Conservation (phyloP, 2,888 invertebrate species). For the Drosophila kuntzei region DNA sequence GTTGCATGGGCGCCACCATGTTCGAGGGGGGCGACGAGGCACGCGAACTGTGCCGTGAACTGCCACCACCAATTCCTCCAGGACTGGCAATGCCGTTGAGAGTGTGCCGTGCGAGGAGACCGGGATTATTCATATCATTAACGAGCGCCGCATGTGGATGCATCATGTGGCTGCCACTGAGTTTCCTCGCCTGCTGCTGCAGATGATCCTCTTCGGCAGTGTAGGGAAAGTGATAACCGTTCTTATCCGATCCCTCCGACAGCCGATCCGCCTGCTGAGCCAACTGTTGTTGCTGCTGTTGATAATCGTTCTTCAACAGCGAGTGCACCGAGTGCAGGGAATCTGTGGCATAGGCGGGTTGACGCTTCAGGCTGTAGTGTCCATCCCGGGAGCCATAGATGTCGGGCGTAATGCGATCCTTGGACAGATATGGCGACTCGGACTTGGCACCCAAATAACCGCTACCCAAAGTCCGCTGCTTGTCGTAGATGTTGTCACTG, state of each 20-base stretch:
- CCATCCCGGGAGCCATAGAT: slow-evolving; percentile 85
- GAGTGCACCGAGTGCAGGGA: slow-evolving; percentile 85
- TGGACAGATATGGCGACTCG: slow-evolving; percentile 85
- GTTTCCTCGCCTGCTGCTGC: slow-evolving; percentile 82
- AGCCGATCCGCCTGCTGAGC: slow-evolving; percentile 87
- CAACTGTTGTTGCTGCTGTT: slow-evolving; percentile 83
- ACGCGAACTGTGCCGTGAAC: slow-evolving; percentile 84
- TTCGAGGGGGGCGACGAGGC: slow-evolving; percentile 85
- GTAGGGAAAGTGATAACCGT: slow-evolving; percentile 94
- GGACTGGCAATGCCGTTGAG: slow-evolving; percentile 64
- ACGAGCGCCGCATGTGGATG: slow-evolving; percentile 73
- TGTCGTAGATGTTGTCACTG: slow-evolving; percentile 85
- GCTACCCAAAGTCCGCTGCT: slow-evolving; percentile 82
- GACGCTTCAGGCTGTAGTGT: slow-evolving; percentile 84
- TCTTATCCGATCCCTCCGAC: slow-evolving; percentile 90
- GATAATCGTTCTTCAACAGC: slow-evolving; percentile 85
- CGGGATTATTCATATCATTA: slow-evolving; percentile 87
- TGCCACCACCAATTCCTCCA: slow-evolving; percentile 42
- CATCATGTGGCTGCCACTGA: slow-evolving; percentile 67
- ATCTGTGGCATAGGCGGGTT: slow-evolving; percentile 80
- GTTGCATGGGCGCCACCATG: slow-evolving; percentile 87
- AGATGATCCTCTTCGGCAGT: slow-evolving; percentile 93
- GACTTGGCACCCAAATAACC: slow-evolving; percentile 83
- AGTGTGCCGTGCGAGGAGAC: slow-evolving; percentile 81
- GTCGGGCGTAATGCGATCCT: slow-evolving; percentile 85